Base-by-base conservation (phyloP, 1,140 invertebrate species). In the Nomia melanderi region DNA sequence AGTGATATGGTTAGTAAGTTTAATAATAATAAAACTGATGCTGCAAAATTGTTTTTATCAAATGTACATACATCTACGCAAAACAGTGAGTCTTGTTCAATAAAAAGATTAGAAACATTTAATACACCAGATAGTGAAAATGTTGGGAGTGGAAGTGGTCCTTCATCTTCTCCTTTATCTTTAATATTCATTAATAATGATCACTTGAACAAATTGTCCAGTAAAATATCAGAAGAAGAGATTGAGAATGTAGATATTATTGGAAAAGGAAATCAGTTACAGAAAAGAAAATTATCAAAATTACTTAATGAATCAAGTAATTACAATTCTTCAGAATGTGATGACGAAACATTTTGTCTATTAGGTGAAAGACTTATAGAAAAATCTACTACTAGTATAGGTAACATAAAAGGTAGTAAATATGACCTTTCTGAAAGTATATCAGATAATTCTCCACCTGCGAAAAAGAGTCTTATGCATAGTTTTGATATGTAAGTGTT, bases 401-500 rank as follows among this genome's bases (percentile, higher is more conserved):
- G 33, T 59, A 4, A 62, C 31, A 67, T 31, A 44, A 11, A 31
- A 57, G 31, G 47, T 64, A 54, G 56, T 11, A 59, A 79, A 57
- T 53, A 77, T 39, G 67, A 86, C 57, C 29, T 44, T 62, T 70
- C 25, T 33, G 20, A 67, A n/a, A 20, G 56, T 8, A 74, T 63
- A 25, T 76, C 78, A 67, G 2, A 70, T 79, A 3, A 79, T 60
- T 44, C 69, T 62, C 65, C 84, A 59, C 62, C 78, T 59, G 7
- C 53, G 8, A 90, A 85, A 36, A 87, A 66, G 56, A 50, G 57
- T 20, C 57, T 84, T 25, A 41, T 81, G 11, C 25, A 77, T 75
- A 87, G 76, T 62, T 89, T 79, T 73, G 77, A 87, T 65, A 29
- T 82, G 85, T 88, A 80, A 84, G 70, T 79, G 71, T 82, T 66